Base-by-base conservation (phyloP, 2,797 vertebrate species). In the Odontamblyopus lacepedii region DNA sequence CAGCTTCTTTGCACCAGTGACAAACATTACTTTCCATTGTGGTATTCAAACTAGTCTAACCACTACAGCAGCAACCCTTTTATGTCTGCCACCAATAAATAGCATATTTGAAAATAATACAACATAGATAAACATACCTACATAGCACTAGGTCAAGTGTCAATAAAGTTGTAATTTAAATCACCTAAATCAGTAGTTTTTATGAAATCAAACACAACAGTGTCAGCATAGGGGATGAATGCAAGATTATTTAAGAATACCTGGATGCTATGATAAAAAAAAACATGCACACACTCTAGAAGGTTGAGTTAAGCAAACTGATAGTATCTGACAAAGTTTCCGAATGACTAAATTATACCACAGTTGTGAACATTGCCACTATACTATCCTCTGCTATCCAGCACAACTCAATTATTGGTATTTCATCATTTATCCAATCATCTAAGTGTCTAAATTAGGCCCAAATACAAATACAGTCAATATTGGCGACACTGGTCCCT, bases 21-120 rank as follows among this genome's bases (percentile, higher is more conserved):
- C 87, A 87, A 79, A 83, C 55, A 73, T 6, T 38, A 80, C 88
- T 85, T 88, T 86, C 78, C 87, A 83, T 64, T n/a, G 73, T 74
- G 79, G 83, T 74, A 51, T 71, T 88, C 73, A 88, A 87, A 89
- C 78, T 83, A 51, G 88, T 83, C 86, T 68, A 4, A 69, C 78
- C 70, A 65, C 67, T 4, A 30, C 59, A 23, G 1, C 3, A 1
- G 57, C 2, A 3, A 63, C 23, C 35, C 13, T 29, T 70, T 56
- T 50, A 63, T 71, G 19, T 15, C 12, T 55, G 3, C 8, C 56
- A 59, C 4, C 13, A 48, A 48, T 13, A 48, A 15, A 48, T 13
- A 48, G 13, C 12, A 48, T 15, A 15, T 48, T 48, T 1, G 4
- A 48, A 48, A 4, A 48, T 5, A 15, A 48, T 48, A 48, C 12